These are phyloP conservation scores for Plotosus lineatus DNA, from an alignment of 2,113 vertebrate species.

Conservation along the genomic window DNA sequence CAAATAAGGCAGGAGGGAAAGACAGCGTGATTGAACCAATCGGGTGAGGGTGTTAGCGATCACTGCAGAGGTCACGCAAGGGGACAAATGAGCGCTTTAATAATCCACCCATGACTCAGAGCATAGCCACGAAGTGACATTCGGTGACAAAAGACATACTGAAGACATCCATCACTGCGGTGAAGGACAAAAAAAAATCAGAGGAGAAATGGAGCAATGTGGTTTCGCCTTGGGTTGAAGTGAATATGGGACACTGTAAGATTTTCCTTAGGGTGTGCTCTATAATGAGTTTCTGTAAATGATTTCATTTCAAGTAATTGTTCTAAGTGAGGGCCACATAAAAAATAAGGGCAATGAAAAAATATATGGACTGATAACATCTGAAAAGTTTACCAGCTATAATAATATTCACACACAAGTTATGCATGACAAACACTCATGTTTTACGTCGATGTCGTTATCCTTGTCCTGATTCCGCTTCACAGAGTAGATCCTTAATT, in stretches of 20 bases:
- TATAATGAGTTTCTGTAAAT: slow-evolving; percentile 14
- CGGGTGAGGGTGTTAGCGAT: not conserved
- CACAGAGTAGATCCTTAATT: slow-evolving; percentile 11
- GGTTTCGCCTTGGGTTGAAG: slow-evolving; percentile 20
- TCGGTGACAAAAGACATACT: slow-evolving; percentile 43
- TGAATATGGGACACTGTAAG: slow-evolving; percentile 15
- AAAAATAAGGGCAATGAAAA: slow-evolving; percentile 10
- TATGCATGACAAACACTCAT: not conserved
- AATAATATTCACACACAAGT: not conserved
- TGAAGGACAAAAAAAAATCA: not conserved
- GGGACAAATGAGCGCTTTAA: slow-evolving; percentile 49
- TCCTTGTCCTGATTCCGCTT: not conserved
- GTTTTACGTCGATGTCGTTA: not conserved
- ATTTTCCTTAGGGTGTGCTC: slow-evolving; percentile 20
- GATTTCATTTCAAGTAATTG: slow-evolving; percentile 2
- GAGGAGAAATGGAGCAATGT: slow-evolving; percentile 10
- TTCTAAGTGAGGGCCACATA: not conserved
- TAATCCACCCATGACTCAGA: slow-evolving; percentile 51
- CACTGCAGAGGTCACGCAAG: slow-evolving; percentile 4
- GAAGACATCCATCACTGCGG: slow-evolving; percentile 39
- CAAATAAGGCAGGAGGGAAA: slow-evolving; percentile 41
- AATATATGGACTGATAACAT: slow-evolving; percentile 6
- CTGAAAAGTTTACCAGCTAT: not conserved
- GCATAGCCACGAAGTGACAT: slow-evolving; percentile 40
- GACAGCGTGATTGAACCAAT: slow-evolving; percentile 14